Percentiles rank a stretch among this genome's conserved stretches.
These are phyloP conservation scores for Drosophila murphyi DNA, from an alignment of 1,140 invertebrate genomes.

Conservation along the genomic window DNA sequence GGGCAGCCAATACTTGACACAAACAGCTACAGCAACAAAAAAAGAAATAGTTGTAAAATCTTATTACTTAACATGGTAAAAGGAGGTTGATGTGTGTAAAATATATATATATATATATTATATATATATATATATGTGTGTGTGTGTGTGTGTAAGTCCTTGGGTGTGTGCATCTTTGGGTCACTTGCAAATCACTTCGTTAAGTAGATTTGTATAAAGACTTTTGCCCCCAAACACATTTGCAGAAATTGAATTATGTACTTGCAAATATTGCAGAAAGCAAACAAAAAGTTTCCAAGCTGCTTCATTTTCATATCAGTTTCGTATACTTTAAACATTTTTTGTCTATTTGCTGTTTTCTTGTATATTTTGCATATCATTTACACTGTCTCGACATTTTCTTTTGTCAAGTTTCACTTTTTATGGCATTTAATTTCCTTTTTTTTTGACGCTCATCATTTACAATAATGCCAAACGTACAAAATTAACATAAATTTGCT, in stretches of 20 bases:
- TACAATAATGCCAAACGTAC: constrained; percentile 63
- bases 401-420: constrained; percentile 51
- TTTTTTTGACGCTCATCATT: constrained; percentile 56
- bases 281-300: constrained; percentile 16
- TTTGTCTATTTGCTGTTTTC: neutral
- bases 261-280: constrained; percentile 5
- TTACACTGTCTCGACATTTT: constrained; percentile 38
- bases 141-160: constrained; percentile 8
- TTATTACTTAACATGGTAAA: constrained; percentile 57
- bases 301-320: neutral
- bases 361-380: constrained; percentile 22
- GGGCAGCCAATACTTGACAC: constrained; percentile 12
- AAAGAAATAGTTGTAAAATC: constrained; percentile 52
- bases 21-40: constrained; percentile 13
- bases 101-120: constrained; percentile 14
- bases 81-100: neutral
- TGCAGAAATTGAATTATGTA: constrained; percentile 39
- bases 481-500: constrained; percentile 79
- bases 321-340: constrained; percentile 6
- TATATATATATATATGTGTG: constrained; percentile 15
- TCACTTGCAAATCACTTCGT: constrained; percentile 52
- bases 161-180: constrained; percentile 18
- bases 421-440: constrained; percentile 76
- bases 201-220: constrained; percentile 72
- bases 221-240: constrained; percentile 46